Evolutionary conservation across 2,113 vertebrate species (phyloP), one percentile per base, ranked within the genome.

Genomic region (Solea senegalensis): DNA sequence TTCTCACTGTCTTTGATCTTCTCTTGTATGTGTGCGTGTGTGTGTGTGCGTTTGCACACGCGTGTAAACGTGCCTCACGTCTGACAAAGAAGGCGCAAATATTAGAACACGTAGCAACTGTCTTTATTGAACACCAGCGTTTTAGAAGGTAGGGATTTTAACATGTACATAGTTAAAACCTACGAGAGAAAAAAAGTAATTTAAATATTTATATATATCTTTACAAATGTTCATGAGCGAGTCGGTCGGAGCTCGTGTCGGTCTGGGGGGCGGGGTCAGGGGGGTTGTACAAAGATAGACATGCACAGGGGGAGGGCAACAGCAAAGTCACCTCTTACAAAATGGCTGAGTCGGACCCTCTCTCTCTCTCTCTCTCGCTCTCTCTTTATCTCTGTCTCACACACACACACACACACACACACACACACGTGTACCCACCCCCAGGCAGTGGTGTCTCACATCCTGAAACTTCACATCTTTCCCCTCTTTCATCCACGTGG

Each of bases 171-270:
- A 79, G 88, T 90, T 89, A 93, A 93, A 93, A 90, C 91, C 92
- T 93, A 93, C 89, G 85, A 92, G 91, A 94, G 21, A 21, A 21
- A 21, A 93, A 58, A 94, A 94, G 91, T 92, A 83, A 91, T 94
- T 94, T 93, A 92, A 93, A 94, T 93, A 92, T 94, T 92, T 94
- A 93, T 94, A 93, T 93, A 94, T 93, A 93, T 91, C 92, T 92
- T 90, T 93, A 92, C 92, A 93, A 91, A 92, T 92, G 90, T 91
- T 90, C 86, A 89, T 80, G 87, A 81, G 86, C 79, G 73, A 83
- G 80, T 86, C 82, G 59, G 84, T 69, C 7, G 10, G 89, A 83
- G 74, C 80, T 90, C 39, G 89, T 87, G 90, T 86, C 69, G 78
- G 73, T 88, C 81, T 72, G 74, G 86, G 81, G 65, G 61, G 89